These are phyloP conservation scores for Galaxias olidus DNA, from an alignment of 2,797 vertebrate species.

Conservation along the genomic window DNA sequence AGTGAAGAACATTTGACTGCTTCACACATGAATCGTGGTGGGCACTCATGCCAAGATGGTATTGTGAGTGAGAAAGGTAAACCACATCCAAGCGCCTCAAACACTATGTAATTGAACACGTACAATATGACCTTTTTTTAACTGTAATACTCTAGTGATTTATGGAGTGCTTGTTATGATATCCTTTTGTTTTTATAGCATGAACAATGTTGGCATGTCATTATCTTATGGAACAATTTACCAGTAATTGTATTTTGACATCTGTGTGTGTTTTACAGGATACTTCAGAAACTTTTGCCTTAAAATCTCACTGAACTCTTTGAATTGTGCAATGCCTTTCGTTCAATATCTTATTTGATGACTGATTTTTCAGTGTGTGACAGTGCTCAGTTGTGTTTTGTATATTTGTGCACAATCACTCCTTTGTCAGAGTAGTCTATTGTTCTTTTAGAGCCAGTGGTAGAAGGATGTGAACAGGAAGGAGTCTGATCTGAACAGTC, in stretches of 20 bases:
- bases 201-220: slow-evolving; percentile 60
- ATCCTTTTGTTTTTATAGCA: slow-evolving; percentile 45
- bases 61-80: slow-evolving; percentile 37
- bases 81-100: slow-evolving; percentile 7
- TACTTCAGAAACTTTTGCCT: slow-evolving; percentile 61
- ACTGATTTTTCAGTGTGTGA: slow-evolving; percentile 22
- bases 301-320: slow-evolving; percentile 70
- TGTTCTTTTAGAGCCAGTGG: slow-evolving; percentile 38
- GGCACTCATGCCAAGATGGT: slow-evolving; percentile 24
- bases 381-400: slow-evolving; percentile 13
- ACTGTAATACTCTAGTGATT: slow-evolving; percentile 45
- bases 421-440: slow-evolving; percentile 42
- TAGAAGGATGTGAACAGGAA: slow-evolving; percentile 30
- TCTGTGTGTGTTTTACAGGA: slow-evolving; percentile 41
- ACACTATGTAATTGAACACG: slow-evolving; percentile 39
- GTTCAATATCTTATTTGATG: slow-evolving; percentile 45
- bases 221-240: slow-evolving; percentile 45
- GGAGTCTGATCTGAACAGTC: slow-evolving; percentile 7
- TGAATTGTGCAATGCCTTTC: slow-evolving; percentile 68
- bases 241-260: slow-evolving; percentile 45
- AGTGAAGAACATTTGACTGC: slow-evolving; percentile 42
- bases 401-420: slow-evolving; percentile 31
- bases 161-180: slow-evolving; percentile 58
- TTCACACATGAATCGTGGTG: slow-evolving; percentile 27
- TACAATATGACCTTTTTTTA: slow-evolving; percentile 44